These are phyloP conservation scores for Pocillopora meandrina DNA, from an alignment of 92 coral and sea anemone genomes.

Conservation along the genomic window DNA sequence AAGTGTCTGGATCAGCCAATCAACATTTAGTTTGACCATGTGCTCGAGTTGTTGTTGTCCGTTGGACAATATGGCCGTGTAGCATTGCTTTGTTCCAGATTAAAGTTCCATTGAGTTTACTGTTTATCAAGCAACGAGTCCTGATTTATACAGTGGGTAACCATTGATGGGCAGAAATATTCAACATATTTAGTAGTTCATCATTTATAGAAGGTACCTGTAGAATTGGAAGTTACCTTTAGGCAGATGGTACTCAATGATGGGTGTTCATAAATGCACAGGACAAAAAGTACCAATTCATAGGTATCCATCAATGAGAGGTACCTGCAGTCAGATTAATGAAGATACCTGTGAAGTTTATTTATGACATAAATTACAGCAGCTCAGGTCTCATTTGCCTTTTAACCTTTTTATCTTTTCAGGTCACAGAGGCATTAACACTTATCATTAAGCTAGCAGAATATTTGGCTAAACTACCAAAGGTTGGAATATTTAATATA, in stretches of 20 bases:
- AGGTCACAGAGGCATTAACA: slow-evolving; percentile 92
- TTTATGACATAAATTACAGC: too few species aligned
- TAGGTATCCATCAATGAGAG: background rate
- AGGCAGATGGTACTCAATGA: background rate
- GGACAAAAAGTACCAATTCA: background rate
- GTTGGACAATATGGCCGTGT: too few species aligned
- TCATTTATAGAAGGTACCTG: background rate
- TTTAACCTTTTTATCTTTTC: background rate
- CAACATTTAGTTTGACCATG: too few species aligned
- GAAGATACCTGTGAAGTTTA: background rate
- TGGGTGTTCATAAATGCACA: background rate
- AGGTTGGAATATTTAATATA: slow-evolving; percentile 50
- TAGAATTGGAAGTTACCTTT: background rate
- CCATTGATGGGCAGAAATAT: too few species aligned
- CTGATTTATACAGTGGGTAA: too few species aligned
- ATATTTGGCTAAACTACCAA: slow-evolving; percentile 95
- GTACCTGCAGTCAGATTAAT: background rate
- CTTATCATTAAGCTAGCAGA: slow-evolving; percentile 87
- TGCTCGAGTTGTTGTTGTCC: too few species aligned
- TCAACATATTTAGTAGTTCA: background rate
- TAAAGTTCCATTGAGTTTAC: too few species aligned
- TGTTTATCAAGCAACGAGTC: too few species aligned
- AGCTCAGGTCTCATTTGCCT: too few species aligned
- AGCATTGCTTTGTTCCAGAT: too few species aligned
- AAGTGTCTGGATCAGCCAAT: too few species aligned